Conservation (phyloP, 2,113 vertebrate genomes). For the Toxotes jaculatrix region DNA sequence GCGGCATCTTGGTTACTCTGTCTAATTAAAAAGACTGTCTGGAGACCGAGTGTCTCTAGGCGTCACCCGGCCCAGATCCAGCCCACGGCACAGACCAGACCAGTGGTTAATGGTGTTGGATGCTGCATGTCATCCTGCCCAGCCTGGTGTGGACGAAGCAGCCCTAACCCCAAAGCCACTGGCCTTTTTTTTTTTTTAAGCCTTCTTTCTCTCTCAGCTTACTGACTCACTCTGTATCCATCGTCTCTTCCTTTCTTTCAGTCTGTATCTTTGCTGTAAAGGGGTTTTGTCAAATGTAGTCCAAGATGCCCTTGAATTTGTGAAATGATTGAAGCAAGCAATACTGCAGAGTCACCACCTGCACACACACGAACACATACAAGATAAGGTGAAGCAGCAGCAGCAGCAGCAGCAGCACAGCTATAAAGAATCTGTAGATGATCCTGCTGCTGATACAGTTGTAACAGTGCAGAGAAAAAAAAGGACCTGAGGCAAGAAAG, state of each 20-base stretch:
- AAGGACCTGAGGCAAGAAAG: conserved; percentile 18
- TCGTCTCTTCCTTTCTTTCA: not conserved
- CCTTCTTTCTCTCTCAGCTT: not conserved
- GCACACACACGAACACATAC: not conserved
- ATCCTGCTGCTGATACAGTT: conserved; percentile 50
- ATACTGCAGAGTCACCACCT: conserved; percentile 49
- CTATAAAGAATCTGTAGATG: conserved; percentile 40
- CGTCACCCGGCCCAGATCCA: conserved; percentile 62
- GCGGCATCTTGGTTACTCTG: conserved; percentile 64
- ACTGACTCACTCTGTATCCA: not conserved
- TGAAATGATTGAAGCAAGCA: conserved; percentile 49
- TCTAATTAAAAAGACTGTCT: conserved; percentile 76
- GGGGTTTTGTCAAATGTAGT: conserved; percentile 4
- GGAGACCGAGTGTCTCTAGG: conserved; percentile 64
- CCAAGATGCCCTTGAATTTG: conserved; percentile 58
- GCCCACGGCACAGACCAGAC: conserved; percentile 39
- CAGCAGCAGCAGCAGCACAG: conserved; percentile 17
- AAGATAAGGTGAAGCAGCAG: conserved; percentile 8
- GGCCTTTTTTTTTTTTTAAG: too few species aligned
- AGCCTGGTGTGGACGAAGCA: conserved; percentile 24
- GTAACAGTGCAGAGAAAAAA: conserved; percentile 18
- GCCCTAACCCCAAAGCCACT: conserved; percentile 2
- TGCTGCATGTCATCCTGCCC: conserved; percentile 27
- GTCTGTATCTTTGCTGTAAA: conserved; percentile 27
- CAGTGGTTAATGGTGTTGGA: conserved; percentile 46